These are phyloP conservation scores for Trachurus trachurus DNA, from an alignment of 2,797 vertebrate species.

Conservation along the genomic window DNA sequence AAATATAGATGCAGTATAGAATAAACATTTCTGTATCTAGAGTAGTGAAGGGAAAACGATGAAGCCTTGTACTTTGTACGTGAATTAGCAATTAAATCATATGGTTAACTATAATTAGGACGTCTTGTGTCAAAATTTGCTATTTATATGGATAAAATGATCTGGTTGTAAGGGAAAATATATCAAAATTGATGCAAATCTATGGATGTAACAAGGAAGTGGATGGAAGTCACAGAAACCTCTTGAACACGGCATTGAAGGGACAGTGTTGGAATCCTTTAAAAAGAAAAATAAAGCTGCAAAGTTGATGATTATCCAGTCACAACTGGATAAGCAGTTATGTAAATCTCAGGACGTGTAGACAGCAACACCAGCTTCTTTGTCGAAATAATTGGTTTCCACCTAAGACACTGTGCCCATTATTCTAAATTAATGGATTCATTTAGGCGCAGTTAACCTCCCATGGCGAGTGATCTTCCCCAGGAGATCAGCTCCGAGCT, in stretches of 20 bases:
- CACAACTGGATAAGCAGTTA: constrained; percentile 56
- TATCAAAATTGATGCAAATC: not conserved
- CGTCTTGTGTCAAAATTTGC: not conserved
- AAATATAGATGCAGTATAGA: no score
- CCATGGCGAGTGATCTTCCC: constrained; percentile 72
- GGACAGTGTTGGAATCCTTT: not conserved
- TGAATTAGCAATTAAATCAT: not conserved
- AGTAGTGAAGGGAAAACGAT: not conserved
- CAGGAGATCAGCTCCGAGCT: constrained; percentile 21
- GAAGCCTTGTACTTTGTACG: no score
- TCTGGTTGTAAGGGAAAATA: not conserved
- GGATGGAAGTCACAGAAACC: not conserved
- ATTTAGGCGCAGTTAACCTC: constrained; percentile 82
- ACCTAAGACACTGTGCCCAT: constrained; percentile 78
- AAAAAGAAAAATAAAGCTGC: constrained; percentile 5
- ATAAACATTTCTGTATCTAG: not conserved
- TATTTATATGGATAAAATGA: not conserved
- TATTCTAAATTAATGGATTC: constrained; percentile 86
- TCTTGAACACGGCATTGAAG: not conserved
- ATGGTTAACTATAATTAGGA: not conserved
- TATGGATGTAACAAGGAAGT: no score
- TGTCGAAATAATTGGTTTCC: constrained; percentile 76
- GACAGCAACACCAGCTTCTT: constrained; percentile 65
- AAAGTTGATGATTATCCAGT: constrained; percentile 68
- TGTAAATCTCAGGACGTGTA: constrained; percentile 72